Base-by-base conservation (phyloP, 2,888 invertebrate genomes). In the Parapristionchus giblindavisi region DNA sequence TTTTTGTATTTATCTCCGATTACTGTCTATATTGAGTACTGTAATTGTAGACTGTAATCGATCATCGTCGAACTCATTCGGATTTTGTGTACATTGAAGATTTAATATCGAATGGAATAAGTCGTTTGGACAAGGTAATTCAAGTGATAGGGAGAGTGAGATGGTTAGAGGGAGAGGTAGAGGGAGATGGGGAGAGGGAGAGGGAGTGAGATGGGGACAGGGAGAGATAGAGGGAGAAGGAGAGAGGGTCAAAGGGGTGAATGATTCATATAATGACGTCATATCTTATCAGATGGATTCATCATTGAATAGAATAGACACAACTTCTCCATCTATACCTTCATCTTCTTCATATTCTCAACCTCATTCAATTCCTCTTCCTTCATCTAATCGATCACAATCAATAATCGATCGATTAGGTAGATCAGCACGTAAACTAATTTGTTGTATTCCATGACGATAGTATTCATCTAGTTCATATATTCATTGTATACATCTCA, bases 11-110 rank as follows among this genome's bases (percentile, higher is more conserved):
- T n/a, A n/a, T n/a, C n/a, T n/a, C n/a, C n/a, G n/a, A n/a, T n/a
- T 27, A 8, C 34, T 8, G 38, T 40, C 63, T 40, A 29, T 63
- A 63, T 11, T 24, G 34, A 24, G 27, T n/a, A 14, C 11, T 43
- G 43, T 43, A 17, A 14, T 17, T 43, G 8, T 40, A 63, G 63
- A 63, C 43, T 38, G 32, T 40, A 2, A 43, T 43, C 14, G 48
- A 43, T n/a, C 24, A 52, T 36, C 70, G 70, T 38, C 70, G 70
- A 17, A 51, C 70, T 36, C 54, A 54, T 6, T 70, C 70, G 2
- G 70, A 70, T 54, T 70, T 70, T 38, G 70, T 70, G 36, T 70
- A 70, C 38, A 70, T 70, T 24, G 54, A 70, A n/a, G 70, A 70
- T 32, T 14, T 70, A 27, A 70, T 70, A 34, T 34, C 70, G 14